These are phyloP conservation scores for Tromatobia lineatoria DNA, from an alignment of 2,888 invertebrate genomes.

Conservation along the genomic window DNA sequence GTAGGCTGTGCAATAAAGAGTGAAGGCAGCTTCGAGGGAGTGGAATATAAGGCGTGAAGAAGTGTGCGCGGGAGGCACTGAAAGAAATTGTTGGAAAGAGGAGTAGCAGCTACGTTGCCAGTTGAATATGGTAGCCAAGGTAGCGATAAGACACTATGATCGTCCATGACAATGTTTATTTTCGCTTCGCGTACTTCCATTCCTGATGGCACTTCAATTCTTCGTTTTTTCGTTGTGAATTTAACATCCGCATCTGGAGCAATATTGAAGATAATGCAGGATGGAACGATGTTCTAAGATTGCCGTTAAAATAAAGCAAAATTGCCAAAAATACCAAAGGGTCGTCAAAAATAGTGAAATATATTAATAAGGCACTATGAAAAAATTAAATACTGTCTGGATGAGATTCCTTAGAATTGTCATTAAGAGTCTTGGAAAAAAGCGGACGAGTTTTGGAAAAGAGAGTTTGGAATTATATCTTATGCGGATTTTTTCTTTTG, in stretches of 20 bases:
- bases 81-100: constrained; percentile 49
- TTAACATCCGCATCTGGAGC: neutral
- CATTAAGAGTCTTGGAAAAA: no score
- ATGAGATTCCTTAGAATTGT: no score
- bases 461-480: no score
- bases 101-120: constrained; percentile 41
- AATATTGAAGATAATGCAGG: neutral
- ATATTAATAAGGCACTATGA: no score
- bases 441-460: no score
- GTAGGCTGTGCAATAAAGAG: constrained; percentile 58
- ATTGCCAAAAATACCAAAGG: neutral
- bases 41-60: constrained; percentile 55
- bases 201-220: neutral
- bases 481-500: no score
- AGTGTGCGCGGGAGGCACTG: constrained; percentile 23
- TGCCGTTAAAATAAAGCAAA: neutral
- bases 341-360: no score
- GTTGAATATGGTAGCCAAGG: constrained; percentile 40
- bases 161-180: constrained; percentile 50
- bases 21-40: constrained; percentile 49
- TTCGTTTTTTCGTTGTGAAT: neutral
- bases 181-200: constrained; percentile 29
- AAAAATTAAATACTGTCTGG: no score
- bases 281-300: neutral
- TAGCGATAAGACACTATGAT: constrained; percentile 40